These are phyloP conservation scores for Pimpla rufipes DNA, from an alignment of 2,888 invertebrate species.

Conservation along the genomic window DNA sequence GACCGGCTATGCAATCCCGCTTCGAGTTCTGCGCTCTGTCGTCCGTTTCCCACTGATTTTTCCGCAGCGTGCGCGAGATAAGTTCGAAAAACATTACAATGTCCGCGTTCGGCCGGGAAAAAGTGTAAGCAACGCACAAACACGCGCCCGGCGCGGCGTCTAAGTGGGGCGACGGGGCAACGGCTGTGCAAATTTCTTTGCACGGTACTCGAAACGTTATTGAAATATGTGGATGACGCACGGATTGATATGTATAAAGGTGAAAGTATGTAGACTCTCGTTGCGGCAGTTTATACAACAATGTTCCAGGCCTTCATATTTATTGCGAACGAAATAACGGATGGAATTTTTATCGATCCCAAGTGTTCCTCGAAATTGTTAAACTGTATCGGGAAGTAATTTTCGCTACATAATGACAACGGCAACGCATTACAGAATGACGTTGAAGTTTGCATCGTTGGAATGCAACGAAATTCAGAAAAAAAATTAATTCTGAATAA, in stretches of 20 bases:
- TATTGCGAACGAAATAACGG: not conserved
- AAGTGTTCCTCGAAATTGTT: not conserved
- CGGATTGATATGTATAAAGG: not conserved
- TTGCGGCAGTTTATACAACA: constrained; percentile 2
- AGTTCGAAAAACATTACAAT: not conserved
- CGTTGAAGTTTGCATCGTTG: too few relatives aligned
- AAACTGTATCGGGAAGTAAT: too few relatives aligned
- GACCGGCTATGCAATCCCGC: not conserved
- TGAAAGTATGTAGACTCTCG: constrained; percentile 16
- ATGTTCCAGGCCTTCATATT: not conserved
- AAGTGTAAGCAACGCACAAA: not conserved
- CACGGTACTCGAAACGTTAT: constrained; percentile 1
- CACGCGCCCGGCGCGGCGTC: not conserved
- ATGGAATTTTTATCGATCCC: constrained; percentile 23
- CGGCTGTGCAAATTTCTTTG: not conserved
- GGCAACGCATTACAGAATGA: too few relatives aligned
- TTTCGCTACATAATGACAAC: too few relatives aligned
- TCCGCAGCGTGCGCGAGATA: not conserved
- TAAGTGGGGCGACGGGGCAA: not conserved
- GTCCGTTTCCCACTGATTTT: not conserved
- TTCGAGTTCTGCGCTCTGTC: not conserved
- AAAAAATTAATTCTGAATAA: too few relatives aligned
- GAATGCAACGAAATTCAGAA: too few relatives aligned
- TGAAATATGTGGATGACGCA: constrained; percentile 23
- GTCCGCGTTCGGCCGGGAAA: not conserved